These are phyloP conservation scores for Ambastaia sidthimunki DNA, from an alignment of 2,797 vertebrate genomes.

Conservation along the genomic window DNA sequence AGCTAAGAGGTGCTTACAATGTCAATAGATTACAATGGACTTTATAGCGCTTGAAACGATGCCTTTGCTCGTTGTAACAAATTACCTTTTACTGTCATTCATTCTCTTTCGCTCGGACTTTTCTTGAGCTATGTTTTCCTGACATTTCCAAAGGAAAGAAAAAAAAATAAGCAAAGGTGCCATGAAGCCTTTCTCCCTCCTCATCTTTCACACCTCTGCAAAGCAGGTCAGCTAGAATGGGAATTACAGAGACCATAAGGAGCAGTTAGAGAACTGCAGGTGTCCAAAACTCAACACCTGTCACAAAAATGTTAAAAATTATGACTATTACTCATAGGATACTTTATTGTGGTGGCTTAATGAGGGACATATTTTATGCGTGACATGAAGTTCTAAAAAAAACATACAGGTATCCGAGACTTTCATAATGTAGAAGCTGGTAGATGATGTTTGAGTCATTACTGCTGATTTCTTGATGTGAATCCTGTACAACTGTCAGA, in stretches of 20 bases:
- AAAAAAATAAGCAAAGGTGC: not conserved
- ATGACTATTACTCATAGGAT: too few species aligned
- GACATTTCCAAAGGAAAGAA: conserved; percentile 3
- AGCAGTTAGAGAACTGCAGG: not conserved
- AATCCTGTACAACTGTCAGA: not conserved
- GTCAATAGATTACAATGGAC: conserved; percentile 2
- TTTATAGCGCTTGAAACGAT: conserved; percentile 26
- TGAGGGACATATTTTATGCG: too few species aligned
- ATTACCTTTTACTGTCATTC: not conserved
- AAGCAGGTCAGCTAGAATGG: not conserved
- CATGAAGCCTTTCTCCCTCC: not conserved
- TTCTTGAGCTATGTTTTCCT: not conserved
- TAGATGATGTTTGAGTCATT: too few species aligned
- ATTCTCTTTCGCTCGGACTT: not conserved
- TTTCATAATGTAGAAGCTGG: not conserved
- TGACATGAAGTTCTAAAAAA: too few species aligned
- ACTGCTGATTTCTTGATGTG: not conserved
- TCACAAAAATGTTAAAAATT: not conserved
- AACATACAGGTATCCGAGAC: not conserved
- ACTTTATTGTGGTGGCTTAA: too few species aligned
- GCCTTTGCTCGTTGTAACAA: conserved; percentile 1
- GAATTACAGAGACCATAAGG: not conserved
- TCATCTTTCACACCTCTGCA: not conserved
- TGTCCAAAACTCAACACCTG: not conserved
- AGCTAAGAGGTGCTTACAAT: not conserved